These are phyloP conservation scores for Neria commutata DNA, from an alignment of 2,888 invertebrate species.

Conservation along the genomic window DNA sequence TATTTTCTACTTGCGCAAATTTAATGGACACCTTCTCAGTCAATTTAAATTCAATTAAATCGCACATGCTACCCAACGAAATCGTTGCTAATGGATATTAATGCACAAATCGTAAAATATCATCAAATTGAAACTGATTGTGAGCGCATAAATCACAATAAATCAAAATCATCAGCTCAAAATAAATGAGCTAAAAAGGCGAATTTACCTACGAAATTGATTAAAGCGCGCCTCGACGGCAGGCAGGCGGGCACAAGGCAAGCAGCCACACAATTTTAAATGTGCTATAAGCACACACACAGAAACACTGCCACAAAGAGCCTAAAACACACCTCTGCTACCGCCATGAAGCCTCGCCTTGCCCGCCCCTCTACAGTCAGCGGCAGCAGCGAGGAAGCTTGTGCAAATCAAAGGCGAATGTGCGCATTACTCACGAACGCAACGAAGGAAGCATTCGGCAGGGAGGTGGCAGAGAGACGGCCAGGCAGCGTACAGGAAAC, in stretches of 20 bases:
- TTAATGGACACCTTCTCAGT: background rate
- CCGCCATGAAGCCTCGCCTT: too few species aligned
- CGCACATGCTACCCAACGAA: background rate
- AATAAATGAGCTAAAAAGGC: conserved; percentile 31
- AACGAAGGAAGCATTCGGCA: background rate
- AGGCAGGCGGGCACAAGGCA: background rate
- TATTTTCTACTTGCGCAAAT: conserved; percentile 2
- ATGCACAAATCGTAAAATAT: conserved; percentile 26
- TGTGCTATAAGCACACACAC: background rate
- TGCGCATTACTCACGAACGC: conserved; percentile 1
- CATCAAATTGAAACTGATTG: conserved; percentile 12
- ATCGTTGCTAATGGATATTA: conserved; percentile 30
- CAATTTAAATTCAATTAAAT: conserved; percentile 3
- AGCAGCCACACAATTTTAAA: conserved; percentile 11
- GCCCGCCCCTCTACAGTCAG: background rate
- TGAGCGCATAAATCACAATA: conserved; percentile 52
- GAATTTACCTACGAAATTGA: too few species aligned
- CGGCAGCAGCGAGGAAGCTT: background rate
- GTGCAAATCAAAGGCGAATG: background rate
- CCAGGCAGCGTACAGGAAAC: conserved; percentile 36
- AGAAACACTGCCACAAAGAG: background rate
- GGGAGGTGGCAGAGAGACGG: background rate
- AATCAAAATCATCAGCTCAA: conserved; percentile 40
- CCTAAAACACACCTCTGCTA: background rate
- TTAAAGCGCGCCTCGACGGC: conserved; percentile 13